Evolutionary conservation across 1,140 invertebrate species (phyloP), one percentile per base, ranked within the genome.

Genomic region (Bombus ignitus): DNA sequence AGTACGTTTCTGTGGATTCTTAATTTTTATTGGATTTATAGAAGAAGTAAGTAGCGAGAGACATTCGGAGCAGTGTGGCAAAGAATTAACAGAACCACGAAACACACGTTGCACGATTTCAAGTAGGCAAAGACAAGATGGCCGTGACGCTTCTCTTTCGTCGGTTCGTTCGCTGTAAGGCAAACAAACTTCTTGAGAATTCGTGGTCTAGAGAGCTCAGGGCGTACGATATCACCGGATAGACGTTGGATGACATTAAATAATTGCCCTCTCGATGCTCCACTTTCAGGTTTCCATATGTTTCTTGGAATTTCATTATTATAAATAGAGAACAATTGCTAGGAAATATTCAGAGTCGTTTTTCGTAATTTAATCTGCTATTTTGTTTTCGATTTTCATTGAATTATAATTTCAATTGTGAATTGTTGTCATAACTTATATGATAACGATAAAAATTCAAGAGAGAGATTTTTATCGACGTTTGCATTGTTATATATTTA

Each of bases 101-200:
- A 44, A 18, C 32, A 32, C n/a, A 37, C 78, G 72, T 70, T 72
- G 81, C 79, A 88, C 59, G 78, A 85, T 87, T 74, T 82, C 83
- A 57, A 76, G 85, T 68, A 76, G 85, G 89, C 76, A 90, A 83
- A 90, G 88, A 87, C 91, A 94, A 93, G 92, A 94, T 93, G 92
- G 93, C 92, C 82, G 91, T 91, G 91, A 88, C 90, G 90, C 92
- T 85, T 89, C 91, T 94, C 93, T 93, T 88, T 94, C 93, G 88
- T 86, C 93, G 90, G 91, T 83, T 92, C 89, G 88, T 91, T 94
- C 91, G 88, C 88, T 72, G 81, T 87, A 93, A 93, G 85, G 77
- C 91, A 94, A 94, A 94, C 92, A 94, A 94, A 93, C 91, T 92
- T 68, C 79, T 92, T 89, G 85, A 93, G 89, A 92, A 91, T 92